Evolutionary conservation across 1,140 invertebrate genomes (phyloP).

Genomic region (Liolophura sinensis): DNA sequence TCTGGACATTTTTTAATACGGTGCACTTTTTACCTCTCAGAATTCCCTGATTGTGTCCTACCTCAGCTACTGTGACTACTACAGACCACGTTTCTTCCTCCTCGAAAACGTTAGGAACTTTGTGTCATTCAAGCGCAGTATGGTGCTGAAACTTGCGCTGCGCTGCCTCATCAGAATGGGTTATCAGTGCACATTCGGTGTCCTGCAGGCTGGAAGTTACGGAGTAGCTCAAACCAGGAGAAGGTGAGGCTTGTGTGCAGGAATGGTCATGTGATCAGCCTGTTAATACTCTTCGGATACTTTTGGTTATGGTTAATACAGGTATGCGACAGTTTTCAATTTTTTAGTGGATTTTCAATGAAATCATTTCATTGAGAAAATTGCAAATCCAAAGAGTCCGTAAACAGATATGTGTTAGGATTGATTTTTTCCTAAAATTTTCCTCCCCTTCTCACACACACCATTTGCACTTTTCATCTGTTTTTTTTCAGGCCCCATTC

Average conservation of each 20-base stretch:
- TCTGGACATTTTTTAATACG: background rate
- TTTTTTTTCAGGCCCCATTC: too few relatives aligned
- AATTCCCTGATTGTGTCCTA: constrained; percentile 86
- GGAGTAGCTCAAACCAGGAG: constrained; percentile 82
- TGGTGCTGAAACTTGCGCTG: constrained; percentile 82
- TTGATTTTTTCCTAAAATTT: too few relatives aligned
- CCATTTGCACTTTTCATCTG: too few relatives aligned
- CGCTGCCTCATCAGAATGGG: constrained; percentile 80
- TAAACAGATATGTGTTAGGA: too few relatives aligned
- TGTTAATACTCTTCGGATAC: too few relatives aligned
- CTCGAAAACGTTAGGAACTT: constrained; percentile 90
- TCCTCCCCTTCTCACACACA: too few relatives aligned
- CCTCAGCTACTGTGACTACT: constrained; percentile 85
- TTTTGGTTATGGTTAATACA: too few relatives aligned
- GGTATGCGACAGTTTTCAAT: too few relatives aligned
- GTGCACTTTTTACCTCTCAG: constrained; percentile 47
- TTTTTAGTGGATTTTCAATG: too few relatives aligned
- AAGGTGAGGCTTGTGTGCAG: constrained; percentile 57
- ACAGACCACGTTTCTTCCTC: constrained; percentile 81
- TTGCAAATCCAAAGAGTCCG: too few relatives aligned
- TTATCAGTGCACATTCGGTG: constrained; percentile 85
- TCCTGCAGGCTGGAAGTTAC: constrained; percentile 85
- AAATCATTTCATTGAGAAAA: too few relatives aligned
- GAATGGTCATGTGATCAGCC: too few relatives aligned
- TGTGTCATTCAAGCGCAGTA: constrained; percentile 78